These are phyloP conservation scores for Leucophenga varia DNA, from an alignment of 1,140 invertebrate species.

Conservation along the genomic window DNA sequence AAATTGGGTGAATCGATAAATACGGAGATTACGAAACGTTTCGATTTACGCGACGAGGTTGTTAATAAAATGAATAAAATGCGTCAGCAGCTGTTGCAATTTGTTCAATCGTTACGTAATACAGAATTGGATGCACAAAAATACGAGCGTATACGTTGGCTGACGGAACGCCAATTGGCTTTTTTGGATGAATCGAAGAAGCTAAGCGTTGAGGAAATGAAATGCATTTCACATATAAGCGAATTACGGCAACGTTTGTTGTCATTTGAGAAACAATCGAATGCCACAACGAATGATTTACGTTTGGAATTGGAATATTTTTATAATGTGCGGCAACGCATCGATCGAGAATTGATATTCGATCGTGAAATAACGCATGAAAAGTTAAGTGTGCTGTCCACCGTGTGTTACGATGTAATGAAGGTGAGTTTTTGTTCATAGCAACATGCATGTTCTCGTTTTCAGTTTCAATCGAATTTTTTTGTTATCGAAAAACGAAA, in stretches of 20 bases:
- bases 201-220: conserved; percentile 32
- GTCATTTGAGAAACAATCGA: conserved; percentile 30
- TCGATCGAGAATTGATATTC: too few species aligned
- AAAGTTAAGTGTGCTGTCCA: conserved; percentile 37
- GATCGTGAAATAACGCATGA: conserved; percentile 35
- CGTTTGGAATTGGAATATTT: conserved; percentile 42
- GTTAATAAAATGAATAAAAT: conserved; percentile 30
- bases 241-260: conserved; percentile 32
- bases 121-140: conserved; percentile 41
- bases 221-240: conserved; percentile 10
- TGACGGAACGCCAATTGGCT: conserved; percentile 38
- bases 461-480: too few species aligned
- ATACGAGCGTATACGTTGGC: conserved; percentile 32
- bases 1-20: conserved; percentile 39
- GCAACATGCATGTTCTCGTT: too few species aligned
- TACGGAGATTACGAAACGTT: conserved; percentile 39
- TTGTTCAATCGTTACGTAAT: conserved; percentile 33
- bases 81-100: conserved; percentile 34
- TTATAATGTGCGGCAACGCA: conserved; percentile 36
- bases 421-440: too few species aligned
- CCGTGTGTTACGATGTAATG: conserved; percentile 33
- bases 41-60: conserved; percentile 34
- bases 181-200: conserved; percentile 34
- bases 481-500: too few species aligned
- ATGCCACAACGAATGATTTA: conserved; percentile 31